Evolutionary conservation across 2,888 invertebrate genomes (phyloP).

Genomic region (Bibio marci): DNA sequence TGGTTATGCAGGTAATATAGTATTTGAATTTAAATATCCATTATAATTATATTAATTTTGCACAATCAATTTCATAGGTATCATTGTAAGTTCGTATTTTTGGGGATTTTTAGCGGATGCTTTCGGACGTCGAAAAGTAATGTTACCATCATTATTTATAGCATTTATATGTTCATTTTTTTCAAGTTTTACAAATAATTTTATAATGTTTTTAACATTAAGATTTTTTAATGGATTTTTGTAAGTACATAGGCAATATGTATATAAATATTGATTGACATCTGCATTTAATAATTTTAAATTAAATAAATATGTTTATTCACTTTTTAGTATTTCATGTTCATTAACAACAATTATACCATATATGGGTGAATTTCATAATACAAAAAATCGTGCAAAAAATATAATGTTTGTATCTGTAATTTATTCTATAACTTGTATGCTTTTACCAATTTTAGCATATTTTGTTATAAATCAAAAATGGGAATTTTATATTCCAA

Average conservation of each 20-base stretch:
- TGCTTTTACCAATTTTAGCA: constrained; percentile 10
- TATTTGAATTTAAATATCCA: not conserved
- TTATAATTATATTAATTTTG: no score
- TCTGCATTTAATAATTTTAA: no score
- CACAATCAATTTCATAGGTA: not conserved
- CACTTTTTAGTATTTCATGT: not conserved
- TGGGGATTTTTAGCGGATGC: not conserved
- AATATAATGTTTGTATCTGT: constrained; percentile 12
- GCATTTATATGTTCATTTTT: not conserved
- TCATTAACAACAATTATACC: constrained; percentile 28
- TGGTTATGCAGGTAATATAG: constrained; percentile 22
- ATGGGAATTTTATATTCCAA: constrained; percentile 7
- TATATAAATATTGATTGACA: no score
- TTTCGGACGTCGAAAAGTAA: not conserved
- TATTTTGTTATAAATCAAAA: constrained; percentile 11
- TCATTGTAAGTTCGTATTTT: not conserved
- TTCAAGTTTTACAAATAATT: not conserved
- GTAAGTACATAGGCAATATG: constrained; percentile 9
- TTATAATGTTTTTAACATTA: not conserved
- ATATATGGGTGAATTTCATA: constrained; percentile 30
- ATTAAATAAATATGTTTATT: no score
- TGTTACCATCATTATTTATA: not conserved
- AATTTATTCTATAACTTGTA: constrained; percentile 10
- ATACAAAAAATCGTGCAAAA: constrained; percentile 22
- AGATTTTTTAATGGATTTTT: not conserved